A percentile compares a stretch with the other conserved stretches of the same genome.
Evolutionary conservation across 2,113 vertebrate species (phyloP).

Genomic region (Sporophila hypoxantha): DNA sequence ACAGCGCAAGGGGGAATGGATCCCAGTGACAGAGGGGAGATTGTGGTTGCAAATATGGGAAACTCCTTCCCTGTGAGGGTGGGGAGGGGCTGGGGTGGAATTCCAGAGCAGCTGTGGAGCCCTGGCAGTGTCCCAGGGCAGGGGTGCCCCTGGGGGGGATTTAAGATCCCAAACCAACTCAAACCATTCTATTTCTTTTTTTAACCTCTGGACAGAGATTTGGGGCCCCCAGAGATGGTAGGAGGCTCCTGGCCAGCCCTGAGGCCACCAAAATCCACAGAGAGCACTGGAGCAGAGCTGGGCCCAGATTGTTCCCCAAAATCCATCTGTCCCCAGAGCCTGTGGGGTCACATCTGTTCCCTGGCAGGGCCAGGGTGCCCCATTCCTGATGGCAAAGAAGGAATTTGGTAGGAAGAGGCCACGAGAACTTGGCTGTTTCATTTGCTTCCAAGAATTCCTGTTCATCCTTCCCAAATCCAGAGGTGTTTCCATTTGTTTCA

Average conservation of each 20-base stretch:
- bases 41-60: no score
- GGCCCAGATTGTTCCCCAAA: not conserved
- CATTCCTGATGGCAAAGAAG: rapidly evolving
- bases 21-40: no score
- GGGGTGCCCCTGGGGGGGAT: not conserved
- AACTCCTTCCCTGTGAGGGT: no score
- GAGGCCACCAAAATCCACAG: not conserved
- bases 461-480: not conserved
- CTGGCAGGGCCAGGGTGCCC: not conserved
- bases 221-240: not conserved
- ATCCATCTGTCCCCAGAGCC: no score
- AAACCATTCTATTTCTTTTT: not conserved
- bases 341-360: no score
- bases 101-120: no score
- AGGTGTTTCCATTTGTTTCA: not conserved
- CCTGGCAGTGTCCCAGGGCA: not conserved
- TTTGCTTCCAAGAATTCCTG: not conserved
- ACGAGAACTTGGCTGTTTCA: not conserved
- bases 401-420: not conserved
- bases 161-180: not conserved
- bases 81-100: no score
- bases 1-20: no score
- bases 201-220: not conserved
- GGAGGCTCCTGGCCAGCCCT: not conserved
- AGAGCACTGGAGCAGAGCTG: not conserved